Conservation (phyloP, 2,888 invertebrate species). For the Zaprionus obscuricornis region DNA sequence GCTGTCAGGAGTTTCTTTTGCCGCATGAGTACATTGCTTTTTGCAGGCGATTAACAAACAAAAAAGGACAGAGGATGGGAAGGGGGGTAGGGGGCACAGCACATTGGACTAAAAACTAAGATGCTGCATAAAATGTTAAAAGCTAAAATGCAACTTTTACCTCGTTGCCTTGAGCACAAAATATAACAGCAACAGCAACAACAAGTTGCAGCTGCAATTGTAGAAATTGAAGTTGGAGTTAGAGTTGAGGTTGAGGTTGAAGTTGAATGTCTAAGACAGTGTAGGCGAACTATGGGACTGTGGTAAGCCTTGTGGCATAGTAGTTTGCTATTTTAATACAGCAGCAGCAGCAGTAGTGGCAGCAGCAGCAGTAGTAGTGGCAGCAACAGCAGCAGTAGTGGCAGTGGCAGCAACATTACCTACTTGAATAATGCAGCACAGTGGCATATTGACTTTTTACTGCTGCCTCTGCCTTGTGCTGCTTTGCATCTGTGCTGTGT, state of each 20-base stretch:
- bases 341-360: too few relatives aligned
- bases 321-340: constrained; percentile 43
- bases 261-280: too few relatives aligned
- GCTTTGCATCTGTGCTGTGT: constrained; percentile 18
- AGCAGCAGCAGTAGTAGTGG: constrained; percentile 5
- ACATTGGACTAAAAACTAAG: constrained; percentile 47
- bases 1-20: constrained; percentile 61
- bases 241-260: too few relatives aligned
- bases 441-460: constrained; percentile 66
- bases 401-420: constrained; percentile 48
- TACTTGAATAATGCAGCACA: constrained; percentile 63
- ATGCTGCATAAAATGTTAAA: constrained; percentile 36
- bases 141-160: neutral
- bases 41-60: constrained; percentile 70
- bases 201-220: neutral
- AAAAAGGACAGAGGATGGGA: constrained; percentile 4
- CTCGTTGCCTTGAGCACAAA: constrained; percentile 14
- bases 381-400: too few relatives aligned
- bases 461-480: constrained; percentile 19
- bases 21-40: constrained; percentile 73
- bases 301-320: constrained; percentile 22
- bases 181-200: constrained; percentile 6
- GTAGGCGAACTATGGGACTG: too few relatives aligned
- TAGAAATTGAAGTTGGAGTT: neutral
- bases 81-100: constrained; percentile 7